Evolutionary conservation across 35 echinoderm and acorn worm genomes (phyloP).

Genomic region (Lytechinus pictus): DNA sequence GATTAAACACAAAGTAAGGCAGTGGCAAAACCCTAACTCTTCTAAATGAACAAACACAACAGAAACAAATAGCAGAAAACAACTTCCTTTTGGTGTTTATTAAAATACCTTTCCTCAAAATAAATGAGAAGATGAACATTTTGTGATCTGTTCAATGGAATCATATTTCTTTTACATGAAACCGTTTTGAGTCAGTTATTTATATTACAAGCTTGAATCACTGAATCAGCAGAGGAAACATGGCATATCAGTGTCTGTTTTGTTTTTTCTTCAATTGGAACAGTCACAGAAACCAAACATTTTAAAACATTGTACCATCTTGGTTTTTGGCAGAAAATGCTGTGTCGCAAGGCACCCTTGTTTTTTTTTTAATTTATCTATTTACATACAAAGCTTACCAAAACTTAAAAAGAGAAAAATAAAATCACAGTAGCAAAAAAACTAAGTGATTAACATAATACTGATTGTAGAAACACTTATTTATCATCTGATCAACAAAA

Average conservation of each 20-base stretch:
- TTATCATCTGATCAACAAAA: background rate
- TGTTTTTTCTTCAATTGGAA: background rate
- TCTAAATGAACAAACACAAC: background rate
- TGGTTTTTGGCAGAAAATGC: background rate
- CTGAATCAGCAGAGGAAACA: background rate
- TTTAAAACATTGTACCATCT: background rate
- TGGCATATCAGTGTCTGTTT: background rate
- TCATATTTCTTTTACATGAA: no score
- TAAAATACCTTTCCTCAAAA: background rate
- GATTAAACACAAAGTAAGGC: no score
- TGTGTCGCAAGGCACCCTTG: background rate
- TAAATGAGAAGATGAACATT: background rate
- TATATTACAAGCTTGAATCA: no score
- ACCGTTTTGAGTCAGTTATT: no score
- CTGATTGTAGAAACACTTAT: background rate
- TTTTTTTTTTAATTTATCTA: background rate
- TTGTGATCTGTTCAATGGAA: no score
- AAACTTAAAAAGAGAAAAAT: background rate
- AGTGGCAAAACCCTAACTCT: background rate
- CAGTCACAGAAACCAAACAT: background rate
- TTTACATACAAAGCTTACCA: background rate
- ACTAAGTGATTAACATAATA: background rate
- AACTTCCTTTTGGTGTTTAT: background rate
- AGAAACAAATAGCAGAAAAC: background rate
- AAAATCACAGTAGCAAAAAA: background rate